phyloP scores from a whole-genome alignment of 2,797 vertebrate species.

The Centroberyx gerrardi region DNA sequence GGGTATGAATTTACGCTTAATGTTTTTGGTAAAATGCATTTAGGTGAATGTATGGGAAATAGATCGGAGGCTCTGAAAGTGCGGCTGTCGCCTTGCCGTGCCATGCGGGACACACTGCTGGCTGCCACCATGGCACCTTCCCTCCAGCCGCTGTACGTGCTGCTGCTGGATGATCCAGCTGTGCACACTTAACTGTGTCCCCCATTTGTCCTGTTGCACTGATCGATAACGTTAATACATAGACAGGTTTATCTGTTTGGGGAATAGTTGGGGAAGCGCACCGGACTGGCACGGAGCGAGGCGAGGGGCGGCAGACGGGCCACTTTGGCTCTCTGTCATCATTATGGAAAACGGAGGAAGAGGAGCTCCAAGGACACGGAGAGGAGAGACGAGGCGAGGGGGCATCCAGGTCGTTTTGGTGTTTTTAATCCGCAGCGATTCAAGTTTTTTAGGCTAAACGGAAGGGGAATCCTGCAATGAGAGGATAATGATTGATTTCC shows the following conservation, averaged over 20 bases:
- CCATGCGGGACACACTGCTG: constrained; percentile 73
- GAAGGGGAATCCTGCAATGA: background rate
- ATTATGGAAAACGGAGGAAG: constrained; percentile 28
- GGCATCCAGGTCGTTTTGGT: constrained; percentile 44
- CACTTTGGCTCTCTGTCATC: constrained; percentile 59
- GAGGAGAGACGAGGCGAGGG: constrained; percentile 45
- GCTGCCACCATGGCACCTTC: constrained; percentile 71
- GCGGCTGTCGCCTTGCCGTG: constrained; percentile 55
- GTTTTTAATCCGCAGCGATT: background rate
- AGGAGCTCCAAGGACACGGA: constrained; percentile 72
- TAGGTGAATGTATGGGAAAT: background rate
- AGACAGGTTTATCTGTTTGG: background rate
- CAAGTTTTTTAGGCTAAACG: background rate
- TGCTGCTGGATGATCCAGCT: constrained; percentile 60
- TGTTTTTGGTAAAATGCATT: background rate
- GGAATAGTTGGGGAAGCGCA: constrained; percentile 34
- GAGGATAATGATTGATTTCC: background rate
- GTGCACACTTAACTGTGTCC: constrained; percentile 46
- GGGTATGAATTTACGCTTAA: constrained; percentile 33
- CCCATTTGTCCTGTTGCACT: background rate
- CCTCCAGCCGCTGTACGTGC: constrained; percentile 28
- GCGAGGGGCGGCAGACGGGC: constrained; percentile 42
- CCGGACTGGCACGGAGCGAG: constrained; percentile 17
- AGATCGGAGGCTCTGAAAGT: background rate
- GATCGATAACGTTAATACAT: background rate